Percentiles rank a stretch among this genome's conserved stretches.
Evolutionary conservation across 2,888 invertebrate genomes (phyloP).

Genomic region (Mellilla xanthometata): DNA sequence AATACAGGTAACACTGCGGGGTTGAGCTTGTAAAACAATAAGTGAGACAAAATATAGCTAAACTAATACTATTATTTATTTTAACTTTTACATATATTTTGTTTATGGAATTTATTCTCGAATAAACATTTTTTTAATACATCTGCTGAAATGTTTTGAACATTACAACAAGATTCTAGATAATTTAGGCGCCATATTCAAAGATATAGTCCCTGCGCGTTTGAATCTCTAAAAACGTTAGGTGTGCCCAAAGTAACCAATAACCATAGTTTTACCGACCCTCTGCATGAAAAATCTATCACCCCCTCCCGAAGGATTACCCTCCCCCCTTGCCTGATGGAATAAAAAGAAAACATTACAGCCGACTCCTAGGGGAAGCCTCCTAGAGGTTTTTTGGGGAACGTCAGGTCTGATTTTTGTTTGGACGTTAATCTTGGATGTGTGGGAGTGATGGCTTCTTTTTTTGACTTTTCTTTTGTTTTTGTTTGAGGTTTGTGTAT

Average conservation of each 20-base stretch:
- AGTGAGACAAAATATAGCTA: too few relatives aligned
- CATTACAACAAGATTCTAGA: too few relatives aligned
- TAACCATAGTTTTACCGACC: constrained; percentile 76
- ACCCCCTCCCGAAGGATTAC: constrained; percentile 69
- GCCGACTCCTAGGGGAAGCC: constrained; percentile 54
- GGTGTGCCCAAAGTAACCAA: constrained; percentile 69
- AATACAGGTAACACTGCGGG: too few relatives aligned
- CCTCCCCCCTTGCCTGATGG: constrained; percentile 57
- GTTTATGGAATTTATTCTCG: too few relatives aligned
- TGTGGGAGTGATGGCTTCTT: constrained; percentile 26
- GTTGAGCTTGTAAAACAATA: too few relatives aligned
- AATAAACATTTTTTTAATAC: too few relatives aligned
- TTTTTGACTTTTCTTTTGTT: constrained; percentile 13
- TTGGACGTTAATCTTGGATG: constrained; percentile 49
- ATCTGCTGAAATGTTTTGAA: too few relatives aligned
- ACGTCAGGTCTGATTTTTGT: constrained; percentile 63
- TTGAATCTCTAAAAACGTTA: too few relatives aligned
- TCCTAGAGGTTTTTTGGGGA: constrained; percentile 60
- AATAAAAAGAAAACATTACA: constrained; percentile 79
- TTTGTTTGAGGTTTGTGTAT: constrained; percentile 2
- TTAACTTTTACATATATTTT: too few relatives aligned
- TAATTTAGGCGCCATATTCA: too few relatives aligned
- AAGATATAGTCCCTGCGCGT: background rate
- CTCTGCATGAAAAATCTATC: constrained; percentile 69
- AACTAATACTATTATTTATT: too few relatives aligned